Conservation (phyloP, 2,888 invertebrate genomes). For the Leucoma salicis region DNA sequence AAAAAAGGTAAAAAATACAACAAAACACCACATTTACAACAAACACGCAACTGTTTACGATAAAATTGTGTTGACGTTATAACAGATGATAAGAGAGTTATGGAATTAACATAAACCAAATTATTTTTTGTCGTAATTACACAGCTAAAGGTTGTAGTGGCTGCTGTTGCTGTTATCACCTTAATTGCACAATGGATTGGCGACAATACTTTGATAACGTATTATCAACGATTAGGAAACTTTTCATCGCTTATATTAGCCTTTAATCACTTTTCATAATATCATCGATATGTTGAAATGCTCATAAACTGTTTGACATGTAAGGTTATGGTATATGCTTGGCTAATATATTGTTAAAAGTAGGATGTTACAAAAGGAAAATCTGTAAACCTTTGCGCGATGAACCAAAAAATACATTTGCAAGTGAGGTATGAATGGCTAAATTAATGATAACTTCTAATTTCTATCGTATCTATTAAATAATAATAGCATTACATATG, state of each 20-base stretch:
- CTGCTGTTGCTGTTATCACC: conserved; percentile 45
- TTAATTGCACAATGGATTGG: conserved; percentile 53
- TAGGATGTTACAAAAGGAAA: too few relatives aligned
- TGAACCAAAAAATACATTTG: too few relatives aligned
- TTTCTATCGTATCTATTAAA: too few relatives aligned
- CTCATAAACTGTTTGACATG: conserved; percentile 7
- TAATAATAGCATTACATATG: too few relatives aligned
- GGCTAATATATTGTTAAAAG: too few relatives aligned
- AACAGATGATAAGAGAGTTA: not conserved
- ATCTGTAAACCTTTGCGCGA: too few relatives aligned
- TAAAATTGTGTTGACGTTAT: not conserved
- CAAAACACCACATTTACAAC: too few relatives aligned
- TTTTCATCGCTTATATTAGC: conserved; percentile 40
- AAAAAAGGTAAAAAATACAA: too few relatives aligned
- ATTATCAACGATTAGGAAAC: conserved; percentile 46
- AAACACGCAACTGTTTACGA: not conserved
- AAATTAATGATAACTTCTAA: too few relatives aligned
- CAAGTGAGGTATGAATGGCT: too few relatives aligned
- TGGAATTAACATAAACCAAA: not conserved
- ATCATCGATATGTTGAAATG: conserved; percentile 17
- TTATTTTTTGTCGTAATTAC: conserved; percentile 20
- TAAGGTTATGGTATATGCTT: too few relatives aligned
- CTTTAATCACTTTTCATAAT: conserved; percentile 38
- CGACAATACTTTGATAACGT: conserved; percentile 48
- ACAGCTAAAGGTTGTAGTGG: conserved; percentile 45